Evolutionary conservation across 2,888 invertebrate species (phyloP).

Genomic region (Fabriciana adippe): DNA sequence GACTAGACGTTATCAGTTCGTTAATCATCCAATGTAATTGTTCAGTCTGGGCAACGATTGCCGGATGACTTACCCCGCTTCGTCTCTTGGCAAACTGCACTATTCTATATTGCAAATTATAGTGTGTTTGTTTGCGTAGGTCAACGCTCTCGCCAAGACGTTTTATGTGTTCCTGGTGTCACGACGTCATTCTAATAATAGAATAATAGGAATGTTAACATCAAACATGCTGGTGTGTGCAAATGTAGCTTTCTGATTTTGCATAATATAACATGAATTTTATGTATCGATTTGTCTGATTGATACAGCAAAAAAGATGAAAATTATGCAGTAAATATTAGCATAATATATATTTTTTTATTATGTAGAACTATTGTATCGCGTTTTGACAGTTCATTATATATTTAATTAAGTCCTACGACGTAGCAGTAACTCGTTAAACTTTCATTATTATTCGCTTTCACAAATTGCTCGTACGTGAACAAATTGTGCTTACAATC

Average conservation of each 20-base stretch:
- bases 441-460: slow-evolving; percentile 79
- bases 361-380: slow-evolving; percentile 40
- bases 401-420: slow-evolving; percentile 72
- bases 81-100: slow-evolving; percentile 79
- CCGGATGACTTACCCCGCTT: slow-evolving; percentile 69
- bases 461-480: slow-evolving; percentile 79
- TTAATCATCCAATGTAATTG: slow-evolving; percentile 29
- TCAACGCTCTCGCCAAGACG: slow-evolving; percentile 73
- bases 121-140: slow-evolving; percentile 77
- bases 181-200: slow-evolving; percentile 78
- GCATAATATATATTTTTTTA: slow-evolving; percentile 21
- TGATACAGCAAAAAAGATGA: neutral
- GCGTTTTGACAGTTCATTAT: slow-evolving; percentile 63
- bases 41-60: slow-evolving; percentile 43
- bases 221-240: slow-evolving; percentile 68
- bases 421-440: slow-evolving; percentile 72
- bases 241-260: slow-evolving; percentile 58
- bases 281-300: slow-evolving; percentile 37
- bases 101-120: slow-evolving; percentile 77
- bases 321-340: slow-evolving; percentile 1
- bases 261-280: slow-evolving; percentile 49
- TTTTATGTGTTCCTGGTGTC: slow-evolving; percentile 81
- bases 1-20: slow-evolving; percentile 48
- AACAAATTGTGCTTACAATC: slow-evolving; percentile 77
- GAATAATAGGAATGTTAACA: slow-evolving; percentile 74